Base-by-base conservation (phyloP, 2,113 vertebrate species). In the Empidonax alnorum region DNA sequence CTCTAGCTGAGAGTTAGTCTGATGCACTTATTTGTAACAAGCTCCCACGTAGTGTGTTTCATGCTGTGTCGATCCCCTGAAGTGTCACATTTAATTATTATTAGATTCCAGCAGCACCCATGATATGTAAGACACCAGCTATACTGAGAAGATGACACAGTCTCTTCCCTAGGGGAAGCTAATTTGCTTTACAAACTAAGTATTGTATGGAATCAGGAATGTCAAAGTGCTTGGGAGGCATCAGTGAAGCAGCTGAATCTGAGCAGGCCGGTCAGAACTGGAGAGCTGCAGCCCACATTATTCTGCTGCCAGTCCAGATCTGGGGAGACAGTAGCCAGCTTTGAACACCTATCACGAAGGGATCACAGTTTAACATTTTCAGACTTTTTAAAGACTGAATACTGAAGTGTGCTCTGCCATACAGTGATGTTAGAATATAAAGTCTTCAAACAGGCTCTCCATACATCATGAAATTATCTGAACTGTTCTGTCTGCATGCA, bases 51-150 rank as follows among this genome's bases (percentile, higher is more conserved):
- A 90, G 66, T 31, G 55, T 76, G 80, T 75, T 96, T 96, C 94
- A 93, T 66, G 92, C 94, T 93, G 92, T 72, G 92, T 69, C 0
- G 1, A 89, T 95, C 90, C 83, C 89, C 80, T 58, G 8, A 90
- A 93, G 94, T 94, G 90, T 93, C 96, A 95, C 47, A 74, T 90
- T 87, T 94, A 93, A 97, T 96, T 91, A 96, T 88, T 95, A 96
- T 91, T 94, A 90, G 77, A 87, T 95, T 97, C 71, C 84, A 94
- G 90, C 59, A 84, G 93, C 95, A 96, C 95, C 95, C 87, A 96
- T 95, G 87, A 93, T 91, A 80, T 10, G 47, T 67, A 85, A 93
- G 93, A 37, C 65, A 88, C 30, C 85, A 76, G 55, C 78, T 66
- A 91, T 4, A 50, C 27, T 0, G 5, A 91, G 91, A 93, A 69